Base-by-base conservation (phyloP, 2,888 invertebrate species). In the Nebria salina region DNA sequence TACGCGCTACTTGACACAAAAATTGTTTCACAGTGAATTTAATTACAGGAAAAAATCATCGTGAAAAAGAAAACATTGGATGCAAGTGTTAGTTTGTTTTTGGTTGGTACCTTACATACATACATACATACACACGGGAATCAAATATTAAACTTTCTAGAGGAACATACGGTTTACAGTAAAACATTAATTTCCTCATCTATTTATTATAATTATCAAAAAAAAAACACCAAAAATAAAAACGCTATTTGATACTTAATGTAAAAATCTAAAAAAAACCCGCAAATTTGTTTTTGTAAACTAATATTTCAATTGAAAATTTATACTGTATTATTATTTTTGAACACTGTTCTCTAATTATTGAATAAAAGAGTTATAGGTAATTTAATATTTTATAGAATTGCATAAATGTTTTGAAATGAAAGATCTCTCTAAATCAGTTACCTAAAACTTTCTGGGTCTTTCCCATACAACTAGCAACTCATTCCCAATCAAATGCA, bases 1-100 rank as follows among this genome's bases (percentile, higher is more conserved):
- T 79, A 79, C 68, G 79, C 79, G 74, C 79, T 75, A 79, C 79
- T 79, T 79, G 79, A 68, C 66, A 66, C 43, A 54, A 79, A 75
- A 75, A 79, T 79, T 74, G 77, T 70, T 34, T n/a, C 34, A 41
- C n/a, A 15, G 25, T 72, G 20, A 8, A 54, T 54, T 54, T 54
- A 54, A 54, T 54, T 54, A 54, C 54, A 54, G 54, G 54, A 54
- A 54, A 54, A 54, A 54, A 54, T 54, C 54, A 54, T 54, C 54
- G 54, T 54, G 54, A 54, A 54, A 20, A 54, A 54, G 54, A 54
- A 54, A 54, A 54, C 11, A 11, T 54, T 54, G 7, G 7, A 11
- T 11, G 54, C 13, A 13, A 11, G 54, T 13, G 13, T 54, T 54
- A 54, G 77, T 72, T 66, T 70, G 66, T 77, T 77, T 77, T 70